These are phyloP conservation scores for Galago senegalensis DNA, from an alignment of 2,797 vertebrate genomes.

Conservation along the genomic window DNA sequence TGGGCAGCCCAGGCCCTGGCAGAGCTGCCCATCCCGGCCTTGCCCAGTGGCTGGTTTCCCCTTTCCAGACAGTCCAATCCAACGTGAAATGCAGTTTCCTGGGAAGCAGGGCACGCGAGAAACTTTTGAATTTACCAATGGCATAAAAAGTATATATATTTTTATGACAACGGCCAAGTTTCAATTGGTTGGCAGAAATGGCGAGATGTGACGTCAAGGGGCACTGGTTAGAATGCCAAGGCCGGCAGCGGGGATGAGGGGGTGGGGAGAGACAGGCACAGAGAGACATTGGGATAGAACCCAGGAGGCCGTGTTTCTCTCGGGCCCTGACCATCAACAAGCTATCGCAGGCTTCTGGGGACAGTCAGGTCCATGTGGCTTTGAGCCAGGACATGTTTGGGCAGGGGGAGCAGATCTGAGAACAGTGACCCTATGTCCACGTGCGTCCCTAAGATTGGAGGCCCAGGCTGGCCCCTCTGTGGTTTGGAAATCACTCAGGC, in stretches of 20 bases:
- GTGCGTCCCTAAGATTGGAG: neutral
- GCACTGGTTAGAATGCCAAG: constrained; percentile 91
- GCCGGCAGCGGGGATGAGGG: constrained; percentile 86
- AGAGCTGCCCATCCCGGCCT: neutral
- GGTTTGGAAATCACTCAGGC: neutral
- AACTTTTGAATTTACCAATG: constrained; percentile 90
- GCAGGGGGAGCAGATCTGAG: neutral
- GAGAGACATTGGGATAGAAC: constrained; percentile 68
- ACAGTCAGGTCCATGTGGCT: constrained; percentile 64
- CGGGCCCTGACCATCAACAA: neutral
- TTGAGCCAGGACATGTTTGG: constrained; percentile 21
- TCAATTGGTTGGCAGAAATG: constrained; percentile 94
- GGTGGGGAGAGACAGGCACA: constrained; percentile 66
- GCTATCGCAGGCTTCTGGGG: constrained; percentile 4
- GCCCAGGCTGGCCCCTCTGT: neutral
- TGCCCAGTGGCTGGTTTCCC: neutral
- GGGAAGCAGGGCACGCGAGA: constrained; percentile 66
- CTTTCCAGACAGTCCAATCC: constrained; percentile 42
- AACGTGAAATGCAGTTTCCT: constrained; percentile 69
- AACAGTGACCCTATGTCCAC: neutral
- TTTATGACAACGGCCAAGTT: constrained; percentile 89
- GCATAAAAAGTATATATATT: constrained; percentile 90
- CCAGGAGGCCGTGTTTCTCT: constrained; percentile 66
- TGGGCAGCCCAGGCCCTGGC: constrained; percentile 9
- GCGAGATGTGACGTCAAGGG: constrained; percentile 97